phyloP scores from a whole-genome alignment of 2,888 invertebrate species.

The Caenorhabditis japonica region DNA sequence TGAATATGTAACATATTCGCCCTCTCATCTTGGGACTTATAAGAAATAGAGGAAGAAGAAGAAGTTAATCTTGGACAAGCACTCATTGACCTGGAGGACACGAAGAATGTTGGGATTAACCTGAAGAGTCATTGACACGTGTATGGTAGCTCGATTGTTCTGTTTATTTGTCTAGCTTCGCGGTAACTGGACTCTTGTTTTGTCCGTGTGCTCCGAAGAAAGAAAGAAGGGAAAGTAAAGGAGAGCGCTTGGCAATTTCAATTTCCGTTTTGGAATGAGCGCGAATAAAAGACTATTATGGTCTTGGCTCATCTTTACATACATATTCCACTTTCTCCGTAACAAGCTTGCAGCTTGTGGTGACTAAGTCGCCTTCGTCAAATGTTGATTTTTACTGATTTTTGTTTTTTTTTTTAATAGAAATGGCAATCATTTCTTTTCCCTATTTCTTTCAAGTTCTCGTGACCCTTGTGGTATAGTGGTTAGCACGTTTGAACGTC shows the following conservation, averaged over 20 bases:
- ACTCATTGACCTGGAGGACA: constrained; percentile 41
- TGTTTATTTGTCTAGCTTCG: constrained; percentile 34
- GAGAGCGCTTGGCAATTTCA: too few relatives aligned
- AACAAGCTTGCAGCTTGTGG: too few relatives aligned
- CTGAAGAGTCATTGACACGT: constrained; percentile 49
- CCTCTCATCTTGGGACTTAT: not conserved
- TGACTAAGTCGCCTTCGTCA: too few relatives aligned
- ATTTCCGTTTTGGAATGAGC: constrained; percentile 43
- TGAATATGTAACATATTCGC: constrained; percentile 42
- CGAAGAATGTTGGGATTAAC: constrained; percentile 42
- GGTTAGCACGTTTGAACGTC: too few relatives aligned
- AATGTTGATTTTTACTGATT: too few relatives aligned
- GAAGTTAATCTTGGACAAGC: constrained; percentile 53
- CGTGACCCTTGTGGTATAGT: too few relatives aligned
- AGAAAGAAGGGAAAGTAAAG: constrained; percentile 6
- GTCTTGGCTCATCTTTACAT: too few relatives aligned
- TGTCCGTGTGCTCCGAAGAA: constrained; percentile 12
- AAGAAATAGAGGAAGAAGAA: not conserved
- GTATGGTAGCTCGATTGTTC: constrained; percentile 40
- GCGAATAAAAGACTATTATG: too few relatives aligned
- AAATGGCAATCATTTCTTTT: too few relatives aligned
- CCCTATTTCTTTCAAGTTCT: too few relatives aligned
- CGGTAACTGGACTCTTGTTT: constrained; percentile 36
- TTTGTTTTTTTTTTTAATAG: too few relatives aligned
- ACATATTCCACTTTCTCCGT: too few relatives aligned